Evolutionary conservation across 2,113 vertebrate genomes (phyloP), one percentile per base, ranked within the genome.

Genomic region (Chroicocephalus ridibundus): DNA sequence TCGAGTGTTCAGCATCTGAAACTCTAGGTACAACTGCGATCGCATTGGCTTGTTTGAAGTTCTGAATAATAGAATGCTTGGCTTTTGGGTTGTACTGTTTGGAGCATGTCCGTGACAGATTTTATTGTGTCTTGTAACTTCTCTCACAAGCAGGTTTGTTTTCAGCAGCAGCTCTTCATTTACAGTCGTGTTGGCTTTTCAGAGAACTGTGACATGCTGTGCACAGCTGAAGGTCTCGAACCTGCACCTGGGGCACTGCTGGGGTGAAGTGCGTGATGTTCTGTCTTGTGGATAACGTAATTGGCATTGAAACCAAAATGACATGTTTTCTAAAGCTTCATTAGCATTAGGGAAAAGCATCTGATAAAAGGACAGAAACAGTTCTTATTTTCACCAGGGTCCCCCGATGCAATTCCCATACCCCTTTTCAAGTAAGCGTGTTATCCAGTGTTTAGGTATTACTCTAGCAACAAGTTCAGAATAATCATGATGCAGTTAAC

Each of bases 131-230:
- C 66, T 86, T 93, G 88, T 81, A 64, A 96, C 95, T 94, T 96
- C 83, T 96, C 82, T 95, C 89, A 91, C 13, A 36, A 96, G 81
- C 88, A 93, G 84, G 36, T 95, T 94, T 94, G 83, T 94, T 96
- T 96, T 74, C 94, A 97, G 93, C 94, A 88, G 46, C 57, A 91
- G 77, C 94, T 91, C 94, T 86, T 95, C 88, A 44, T 82, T 90
- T 74, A 54, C 71, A 87, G 66, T 88, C 10, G 2, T 27, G 76
- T 91, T 96, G 90, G 91, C 89, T 95, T 98, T 93, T 90, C 65
- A 82, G 80, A 88, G 85, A 96, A 49, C 81, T 94, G 81, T 60
- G 83, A 82, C 38, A 26, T 3, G 18, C 86, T 70, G 57, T 93
- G 69, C 91, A 81, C 80, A 93, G 96, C 93, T 79, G 70, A 52